phyloP scores from a whole-genome alignment of 2,113 vertebrate species.

The Melanerpes formicivorus region DNA sequence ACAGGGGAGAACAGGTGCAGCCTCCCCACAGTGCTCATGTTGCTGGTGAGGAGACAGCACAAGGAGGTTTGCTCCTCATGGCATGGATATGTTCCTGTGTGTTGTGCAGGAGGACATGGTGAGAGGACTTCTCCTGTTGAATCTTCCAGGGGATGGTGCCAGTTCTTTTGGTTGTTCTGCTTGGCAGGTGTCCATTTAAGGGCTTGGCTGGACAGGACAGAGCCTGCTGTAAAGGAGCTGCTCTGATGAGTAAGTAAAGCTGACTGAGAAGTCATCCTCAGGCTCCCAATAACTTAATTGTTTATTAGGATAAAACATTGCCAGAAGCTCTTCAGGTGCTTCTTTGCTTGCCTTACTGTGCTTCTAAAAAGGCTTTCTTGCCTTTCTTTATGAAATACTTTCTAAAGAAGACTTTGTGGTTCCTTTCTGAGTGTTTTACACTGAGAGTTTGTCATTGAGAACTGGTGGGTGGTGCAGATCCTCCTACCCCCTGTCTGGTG shows the following conservation, averaged over 20 bases:
- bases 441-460: background rate
- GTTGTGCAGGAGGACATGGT: rapidly evolving
- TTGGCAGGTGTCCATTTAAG: background rate
- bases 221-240: slow-evolving; percentile 15
- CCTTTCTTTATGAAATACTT: background rate
- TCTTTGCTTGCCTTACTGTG: background rate
- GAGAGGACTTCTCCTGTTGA: background rate
- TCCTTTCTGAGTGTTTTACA: background rate
- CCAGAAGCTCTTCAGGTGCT: slow-evolving; percentile 45
- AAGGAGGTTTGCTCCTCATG: background rate
- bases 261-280: background rate
- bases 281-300: background rate
- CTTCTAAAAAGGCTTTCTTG: background rate
- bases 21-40: background rate
- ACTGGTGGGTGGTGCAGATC: background rate
- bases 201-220: slow-evolving; percentile 39
- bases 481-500: background rate
- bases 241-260: background rate
- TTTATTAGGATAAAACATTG: slow-evolving; percentile 5
- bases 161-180: background rate
- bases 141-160: background rate
- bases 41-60: background rate
- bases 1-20: rapidly evolving
- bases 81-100: rapidly evolving
- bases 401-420: background rate